Percentiles rank a stretch among this genome's conserved stretches.
phyloP scores from a whole-genome alignment of 2,797 vertebrate species.

The Artibeus jamaicensis region DNA sequence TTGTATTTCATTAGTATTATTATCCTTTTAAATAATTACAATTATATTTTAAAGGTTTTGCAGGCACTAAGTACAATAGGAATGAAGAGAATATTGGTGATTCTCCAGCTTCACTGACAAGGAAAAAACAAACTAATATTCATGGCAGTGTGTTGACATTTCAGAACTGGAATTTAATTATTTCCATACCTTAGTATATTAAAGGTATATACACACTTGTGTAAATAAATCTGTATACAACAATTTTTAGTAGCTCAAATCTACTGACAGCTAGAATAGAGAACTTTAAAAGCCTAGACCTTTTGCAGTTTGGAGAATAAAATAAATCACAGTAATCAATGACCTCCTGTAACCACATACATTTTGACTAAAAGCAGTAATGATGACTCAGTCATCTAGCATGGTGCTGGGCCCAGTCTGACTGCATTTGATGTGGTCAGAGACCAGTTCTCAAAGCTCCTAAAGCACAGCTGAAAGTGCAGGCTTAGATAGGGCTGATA shows the following conservation, averaged over 20 bases:
- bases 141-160: neutral
- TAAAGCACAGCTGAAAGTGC: neutral
- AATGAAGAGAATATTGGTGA: neutral
- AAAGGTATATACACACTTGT: neutral
- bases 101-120: neutral
- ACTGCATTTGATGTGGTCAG: neutral
- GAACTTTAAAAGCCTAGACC: neutral
- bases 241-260: neutral
- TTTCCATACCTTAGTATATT: conserved; percentile 4
- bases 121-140: conserved; percentile 13
- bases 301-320: conserved; percentile 10
- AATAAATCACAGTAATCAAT: neutral
- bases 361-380: neutral
- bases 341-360: neutral
- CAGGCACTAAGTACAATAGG: neutral
- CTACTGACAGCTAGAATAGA: neutral
- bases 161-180: conserved; percentile 44
- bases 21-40: neutral
- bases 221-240: neutral
- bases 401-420: neutral
- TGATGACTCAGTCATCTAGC: neutral
- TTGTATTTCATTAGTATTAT: neutral
- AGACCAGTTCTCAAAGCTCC: neutral
- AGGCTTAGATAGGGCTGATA: neutral
- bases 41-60: neutral